Conservation (phyloP, 2,113 vertebrate genomes). For the Bos javanicus region DNA sequence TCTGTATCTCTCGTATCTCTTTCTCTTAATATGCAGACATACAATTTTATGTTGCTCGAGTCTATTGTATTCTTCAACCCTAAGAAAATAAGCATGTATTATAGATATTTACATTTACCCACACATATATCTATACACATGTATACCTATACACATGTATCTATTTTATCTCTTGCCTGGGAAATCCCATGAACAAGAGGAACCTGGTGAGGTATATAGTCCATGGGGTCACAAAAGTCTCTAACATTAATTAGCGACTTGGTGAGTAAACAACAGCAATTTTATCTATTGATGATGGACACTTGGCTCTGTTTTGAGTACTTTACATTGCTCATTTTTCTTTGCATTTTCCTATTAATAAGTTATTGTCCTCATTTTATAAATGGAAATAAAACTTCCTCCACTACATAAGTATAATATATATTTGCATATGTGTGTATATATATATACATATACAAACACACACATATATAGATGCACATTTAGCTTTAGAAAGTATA, state of each 20-base stretch:
- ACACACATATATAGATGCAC: background rate
- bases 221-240: background rate
- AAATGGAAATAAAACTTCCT: background rate
- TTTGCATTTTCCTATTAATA: background rate
- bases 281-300: background rate
- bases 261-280: background rate
- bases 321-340: background rate
- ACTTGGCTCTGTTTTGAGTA: background rate
- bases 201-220: background rate
- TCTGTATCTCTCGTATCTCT: background rate
- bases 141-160: background rate
- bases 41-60: background rate
- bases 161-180: background rate
- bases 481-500: background rate
- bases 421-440: background rate
- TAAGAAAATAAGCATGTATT: background rate
- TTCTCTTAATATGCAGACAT: background rate
- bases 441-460: rapidly evolving
- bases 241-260: background rate
- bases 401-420: background rate
- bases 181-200: background rate
- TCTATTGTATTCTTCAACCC: background rate
- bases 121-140: too few relatives aligned
- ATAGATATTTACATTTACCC: background rate
- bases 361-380: background rate